Evolutionary conservation across 2,797 vertebrate genomes (phyloP).

Genomic region (Bovichtus variegatus): DNA sequence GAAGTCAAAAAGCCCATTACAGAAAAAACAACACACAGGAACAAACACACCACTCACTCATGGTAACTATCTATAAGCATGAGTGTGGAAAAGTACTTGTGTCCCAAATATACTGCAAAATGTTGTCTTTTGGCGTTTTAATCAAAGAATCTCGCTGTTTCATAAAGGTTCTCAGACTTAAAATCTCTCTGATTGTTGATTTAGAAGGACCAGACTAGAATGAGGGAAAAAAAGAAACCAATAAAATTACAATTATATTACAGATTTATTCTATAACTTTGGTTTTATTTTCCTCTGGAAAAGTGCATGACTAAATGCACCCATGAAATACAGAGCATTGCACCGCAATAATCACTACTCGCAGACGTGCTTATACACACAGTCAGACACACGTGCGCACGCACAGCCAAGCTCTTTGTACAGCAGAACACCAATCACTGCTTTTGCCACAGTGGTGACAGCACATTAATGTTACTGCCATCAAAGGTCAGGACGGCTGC

Average conservation of each 20-base stretch:
- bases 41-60: constrained; percentile 58
- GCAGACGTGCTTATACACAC: constrained; percentile 58
- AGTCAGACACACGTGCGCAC: constrained; percentile 31
- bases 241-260: constrained; percentile 75
- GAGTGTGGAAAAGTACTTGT: constrained; percentile 71
- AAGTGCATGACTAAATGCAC: constrained; percentile 76
- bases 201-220: constrained; percentile 52
- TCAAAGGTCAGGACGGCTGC: constrained; percentile 73
- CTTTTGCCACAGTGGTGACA: constrained; percentile 75
- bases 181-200: constrained; percentile 61
- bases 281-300: constrained; percentile 80
- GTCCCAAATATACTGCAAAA: constrained; percentile 55
- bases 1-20: constrained; percentile 73
- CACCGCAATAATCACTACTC: constrained; percentile 64
- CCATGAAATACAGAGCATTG: constrained; percentile 68
- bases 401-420: constrained; percentile 54
- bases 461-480: constrained; percentile 71
- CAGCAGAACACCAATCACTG: constrained; percentile 70
- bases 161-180: constrained; percentile 36
- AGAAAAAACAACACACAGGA: constrained; percentile 36
- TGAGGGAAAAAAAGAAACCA: constrained; percentile 57
- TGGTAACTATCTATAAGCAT: constrained; percentile 48
- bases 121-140: constrained; percentile 67
- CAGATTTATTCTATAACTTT: constrained; percentile 74
- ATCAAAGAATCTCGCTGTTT: constrained; percentile 60